Evolutionary conservation across 2,113 vertebrate genomes (phyloP).

Genomic region (Lucifuga dentata): DNA sequence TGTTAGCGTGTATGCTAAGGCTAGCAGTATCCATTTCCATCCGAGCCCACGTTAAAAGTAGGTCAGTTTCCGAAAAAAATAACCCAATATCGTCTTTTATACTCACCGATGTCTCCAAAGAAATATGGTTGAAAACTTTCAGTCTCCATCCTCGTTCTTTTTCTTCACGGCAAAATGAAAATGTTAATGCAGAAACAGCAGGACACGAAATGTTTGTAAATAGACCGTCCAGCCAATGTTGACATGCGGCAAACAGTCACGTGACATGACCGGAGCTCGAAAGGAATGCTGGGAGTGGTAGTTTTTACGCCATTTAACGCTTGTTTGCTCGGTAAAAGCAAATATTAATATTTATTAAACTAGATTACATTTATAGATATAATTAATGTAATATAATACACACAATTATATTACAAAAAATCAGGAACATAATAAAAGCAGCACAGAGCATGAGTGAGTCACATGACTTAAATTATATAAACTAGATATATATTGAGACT

Average conservation of each 20-base stretch:
- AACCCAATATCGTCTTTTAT: background rate
- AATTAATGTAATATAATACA: background rate
- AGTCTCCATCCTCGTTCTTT: constrained; percentile 52
- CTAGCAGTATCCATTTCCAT: too few species aligned
- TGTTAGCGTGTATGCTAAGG: too few species aligned
- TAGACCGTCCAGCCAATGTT: constrained; percentile 15
- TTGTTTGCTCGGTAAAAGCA: too few species aligned
- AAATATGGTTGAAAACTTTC: constrained; percentile 67
- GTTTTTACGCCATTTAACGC: constrained; percentile 4
- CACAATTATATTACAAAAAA: background rate
- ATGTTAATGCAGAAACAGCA: accelerated
- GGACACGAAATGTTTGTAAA: constrained; percentile 41
- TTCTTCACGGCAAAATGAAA: background rate
- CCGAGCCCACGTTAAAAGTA: too few species aligned
- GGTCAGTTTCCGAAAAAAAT: background rate
- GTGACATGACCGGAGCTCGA: background rate
- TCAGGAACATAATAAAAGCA: background rate
- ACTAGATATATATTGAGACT: too few species aligned
- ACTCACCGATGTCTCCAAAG: constrained; percentile 82
- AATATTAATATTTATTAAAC: constrained; percentile 1
- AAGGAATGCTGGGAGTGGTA: constrained; percentile 57
- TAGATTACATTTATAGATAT: background rate
- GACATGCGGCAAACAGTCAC: constrained; percentile 5
- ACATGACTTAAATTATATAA: constrained; percentile 2
- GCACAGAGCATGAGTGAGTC: background rate